phyloP scores from a whole-genome alignment of 2,888 invertebrate species.

The Podabrus alpinus region DNA sequence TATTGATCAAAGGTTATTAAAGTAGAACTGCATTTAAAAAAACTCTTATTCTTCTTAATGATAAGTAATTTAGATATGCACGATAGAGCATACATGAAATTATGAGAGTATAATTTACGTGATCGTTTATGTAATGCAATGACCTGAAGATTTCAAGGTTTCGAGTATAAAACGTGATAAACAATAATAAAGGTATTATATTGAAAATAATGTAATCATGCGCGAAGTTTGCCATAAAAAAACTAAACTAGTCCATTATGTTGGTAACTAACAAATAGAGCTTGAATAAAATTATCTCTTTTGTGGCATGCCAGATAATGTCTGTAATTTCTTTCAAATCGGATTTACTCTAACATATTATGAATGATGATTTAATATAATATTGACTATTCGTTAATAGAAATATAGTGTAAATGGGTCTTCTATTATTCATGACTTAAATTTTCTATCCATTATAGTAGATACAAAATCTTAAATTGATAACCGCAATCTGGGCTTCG shows the following conservation, averaged over 20 bases:
- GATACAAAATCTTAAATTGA: too few relatives aligned
- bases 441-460: too few relatives aligned
- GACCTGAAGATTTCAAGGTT: conserved; percentile 5
- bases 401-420: too few relatives aligned
- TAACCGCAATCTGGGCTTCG: too few relatives aligned
- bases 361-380: not conserved
- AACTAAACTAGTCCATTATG: not conserved
- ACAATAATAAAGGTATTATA: conserved; percentile 3
- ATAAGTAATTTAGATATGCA: not conserved
- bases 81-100: not conserved
- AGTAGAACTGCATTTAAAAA: not conserved
- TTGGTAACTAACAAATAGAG: not conserved
- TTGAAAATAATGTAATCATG: not conserved
- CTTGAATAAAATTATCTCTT: not conserved
- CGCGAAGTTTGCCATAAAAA: not conserved
- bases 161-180: not conserved
- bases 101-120: not conserved
- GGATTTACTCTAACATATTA: not conserved
- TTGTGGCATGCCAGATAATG: not conserved
- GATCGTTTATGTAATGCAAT: conserved; percentile 4
- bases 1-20: not conserved
- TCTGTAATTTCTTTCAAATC: not conserved
- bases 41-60: not conserved
- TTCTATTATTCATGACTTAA: too few relatives aligned
- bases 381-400: not conserved